Percentiles rank a stretch among this genome's conserved stretches.
phyloP scores from a whole-genome alignment of 1,140 invertebrate species.

The Leptinotarsa undecemlineata region DNA sequence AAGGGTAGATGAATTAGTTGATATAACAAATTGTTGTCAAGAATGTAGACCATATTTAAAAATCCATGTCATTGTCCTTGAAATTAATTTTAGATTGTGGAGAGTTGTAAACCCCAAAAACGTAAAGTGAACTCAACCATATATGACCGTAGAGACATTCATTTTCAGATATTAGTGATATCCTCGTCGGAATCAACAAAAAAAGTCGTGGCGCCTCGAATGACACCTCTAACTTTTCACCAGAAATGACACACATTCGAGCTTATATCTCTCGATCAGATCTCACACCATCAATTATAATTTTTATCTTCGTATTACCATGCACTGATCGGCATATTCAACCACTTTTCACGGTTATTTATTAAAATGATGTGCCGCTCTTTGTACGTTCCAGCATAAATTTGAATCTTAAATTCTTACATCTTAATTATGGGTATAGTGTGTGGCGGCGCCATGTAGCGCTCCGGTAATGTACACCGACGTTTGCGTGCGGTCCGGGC shows the following conservation, averaged over 20 bases:
- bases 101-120: too few species aligned
- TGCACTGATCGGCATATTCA: conserved; percentile 17
- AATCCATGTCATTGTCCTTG: too few species aligned
- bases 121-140: too few species aligned
- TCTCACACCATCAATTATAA: conserved; percentile 1
- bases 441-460: conserved; percentile 17
- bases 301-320: neutral
- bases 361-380: conserved; percentile 18
- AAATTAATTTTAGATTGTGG: too few species aligned
- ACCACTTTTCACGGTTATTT: conserved; percentile 18
- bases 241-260: conserved; percentile 10
- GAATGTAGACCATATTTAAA: too few species aligned
- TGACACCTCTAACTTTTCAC: conserved; percentile 8
- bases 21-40: too few species aligned
- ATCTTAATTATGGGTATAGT: conserved; percentile 24
- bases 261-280: neutral
- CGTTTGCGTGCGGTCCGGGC: conserved; percentile 11
- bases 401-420: conserved; percentile 24
- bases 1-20: too few species aligned
- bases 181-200: neutral
- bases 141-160: too few species aligned
- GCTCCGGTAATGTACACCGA: conserved; percentile 9
- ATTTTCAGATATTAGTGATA: too few species aligned
- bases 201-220: neutral
- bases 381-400: conserved; percentile 21